Evolutionary conservation across 2,888 invertebrate genomes (phyloP).

Genomic region (Drosophila anomelani): DNA sequence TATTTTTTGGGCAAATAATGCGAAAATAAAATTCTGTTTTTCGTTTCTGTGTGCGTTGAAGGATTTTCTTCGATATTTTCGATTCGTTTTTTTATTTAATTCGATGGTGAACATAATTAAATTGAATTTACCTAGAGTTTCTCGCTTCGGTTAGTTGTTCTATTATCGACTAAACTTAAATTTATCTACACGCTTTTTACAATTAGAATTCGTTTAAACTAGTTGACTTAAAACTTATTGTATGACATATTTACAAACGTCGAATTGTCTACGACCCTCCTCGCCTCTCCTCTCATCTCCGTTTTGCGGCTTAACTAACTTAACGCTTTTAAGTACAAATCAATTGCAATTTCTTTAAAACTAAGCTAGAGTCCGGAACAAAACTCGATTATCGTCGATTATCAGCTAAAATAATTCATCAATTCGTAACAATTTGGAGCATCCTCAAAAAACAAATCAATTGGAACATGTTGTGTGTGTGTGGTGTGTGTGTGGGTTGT

Average conservation of each 20-base stretch:
- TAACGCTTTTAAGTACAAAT: constrained; percentile 77
- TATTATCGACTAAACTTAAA: constrained; percentile 73
- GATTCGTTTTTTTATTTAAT: constrained; percentile 45
- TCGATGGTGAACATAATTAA: constrained; percentile 47
- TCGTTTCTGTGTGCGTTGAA: constrained; percentile 42
- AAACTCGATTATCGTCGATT: constrained; percentile 43
- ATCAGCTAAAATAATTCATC: constrained; percentile 48
- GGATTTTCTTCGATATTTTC: constrained; percentile 33
- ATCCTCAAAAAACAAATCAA: constrained; percentile 43
- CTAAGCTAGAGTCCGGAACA: constrained; percentile 53
- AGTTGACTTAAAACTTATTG: constrained; percentile 75
- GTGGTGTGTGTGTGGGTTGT: constrained; percentile 9
- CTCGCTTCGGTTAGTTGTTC: constrained; percentile 45
- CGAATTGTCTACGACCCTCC: constrained; percentile 48
- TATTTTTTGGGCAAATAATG: constrained; percentile 13
- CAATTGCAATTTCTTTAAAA: constrained; percentile 56
- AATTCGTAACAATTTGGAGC: constrained; percentile 56
- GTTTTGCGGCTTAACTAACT: constrained; percentile 62
- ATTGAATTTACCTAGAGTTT: constrained; percentile 48
- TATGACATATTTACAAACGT: constrained; percentile 73
- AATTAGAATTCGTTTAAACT: constrained; percentile 75
- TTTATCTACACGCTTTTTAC: constrained; percentile 71
- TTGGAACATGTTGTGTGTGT: constrained; percentile 29
- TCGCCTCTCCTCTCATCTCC: constrained; percentile 10
- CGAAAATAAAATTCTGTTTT: constrained; percentile 42